Evolutionary conservation across 2,888 invertebrate genomes (phyloP).

Genomic region (Marasmarcha lunaedactyla): DNA sequence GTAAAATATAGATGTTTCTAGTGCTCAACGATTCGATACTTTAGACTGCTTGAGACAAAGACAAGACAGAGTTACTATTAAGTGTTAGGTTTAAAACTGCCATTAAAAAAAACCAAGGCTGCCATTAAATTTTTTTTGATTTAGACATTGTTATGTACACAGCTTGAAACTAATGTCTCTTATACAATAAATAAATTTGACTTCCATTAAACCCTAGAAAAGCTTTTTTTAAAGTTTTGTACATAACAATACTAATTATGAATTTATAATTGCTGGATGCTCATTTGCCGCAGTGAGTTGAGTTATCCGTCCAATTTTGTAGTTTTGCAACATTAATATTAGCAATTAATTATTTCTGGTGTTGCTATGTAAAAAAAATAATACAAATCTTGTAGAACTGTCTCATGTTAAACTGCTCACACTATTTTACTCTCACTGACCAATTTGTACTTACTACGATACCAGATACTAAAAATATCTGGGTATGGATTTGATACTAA

Average conservation of each 20-base stretch:
- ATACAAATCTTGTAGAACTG: no score
- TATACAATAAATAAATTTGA: not conserved
- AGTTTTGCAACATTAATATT: conserved; percentile 38
- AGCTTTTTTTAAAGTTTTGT: conserved; percentile 4
- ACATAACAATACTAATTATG: conserved; percentile 3
- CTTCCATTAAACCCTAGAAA: not conserved
- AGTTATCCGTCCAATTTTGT: conserved; percentile 69
- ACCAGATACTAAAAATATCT: no score
- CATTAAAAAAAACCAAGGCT: conserved; percentile 43
- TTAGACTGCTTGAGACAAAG: not conserved
- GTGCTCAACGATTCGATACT: not conserved
- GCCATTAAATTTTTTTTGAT: conserved; percentile 39
- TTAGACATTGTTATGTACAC: conserved; percentile 4
- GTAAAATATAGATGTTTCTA: not conserved
- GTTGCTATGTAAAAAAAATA: no score
- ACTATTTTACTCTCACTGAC: no score
- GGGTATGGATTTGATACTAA: no score
- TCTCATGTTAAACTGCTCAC: no score
- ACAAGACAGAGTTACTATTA: not conserved
- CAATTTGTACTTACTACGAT: no score
- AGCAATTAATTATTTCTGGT: no score
- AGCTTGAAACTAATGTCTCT: not conserved
- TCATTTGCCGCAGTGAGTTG: conserved; percentile 67
- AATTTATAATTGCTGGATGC: conserved; percentile 54
- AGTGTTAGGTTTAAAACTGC: not conserved